Conservation (phyloP, 2,113 vertebrate species). For the Sebastes fasciatus region DNA sequence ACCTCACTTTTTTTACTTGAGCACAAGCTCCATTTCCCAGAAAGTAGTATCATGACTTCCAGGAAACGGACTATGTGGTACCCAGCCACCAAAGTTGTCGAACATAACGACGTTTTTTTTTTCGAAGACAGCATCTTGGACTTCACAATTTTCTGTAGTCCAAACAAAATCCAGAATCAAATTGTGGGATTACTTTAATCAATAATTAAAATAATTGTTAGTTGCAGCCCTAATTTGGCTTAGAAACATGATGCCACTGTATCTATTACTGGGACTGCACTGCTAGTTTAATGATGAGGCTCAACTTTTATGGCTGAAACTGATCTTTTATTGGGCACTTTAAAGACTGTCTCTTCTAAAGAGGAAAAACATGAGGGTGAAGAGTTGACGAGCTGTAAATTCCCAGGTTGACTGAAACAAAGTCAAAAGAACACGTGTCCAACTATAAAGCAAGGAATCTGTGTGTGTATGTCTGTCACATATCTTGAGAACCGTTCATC, state of each 20-base stretch:
- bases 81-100: not conserved
- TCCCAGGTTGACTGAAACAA: not conserved
- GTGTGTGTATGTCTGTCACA: too few species aligned
- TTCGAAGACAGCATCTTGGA: too few species aligned
- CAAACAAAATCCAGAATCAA: too few species aligned
- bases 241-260: too few species aligned
- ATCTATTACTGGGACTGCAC: not conserved
- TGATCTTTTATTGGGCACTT: not conserved
- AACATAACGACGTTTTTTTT: too few species aligned
- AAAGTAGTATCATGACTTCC: not conserved
- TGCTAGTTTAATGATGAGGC: not conserved
- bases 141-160: too few species aligned
- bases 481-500: too few species aligned
- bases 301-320: not conserved
- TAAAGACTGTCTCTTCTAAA: not conserved
- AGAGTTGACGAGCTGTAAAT: not conserved
- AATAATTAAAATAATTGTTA: too few species aligned
- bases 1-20: not conserved
- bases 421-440: not conserved
- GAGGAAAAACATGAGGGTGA: not conserved
- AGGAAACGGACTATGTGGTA: not conserved
- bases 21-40: not conserved
- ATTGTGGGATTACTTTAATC: too few species aligned
- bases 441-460: too few species aligned
- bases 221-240: not conserved